phyloP scores from a whole-genome alignment of 2,113 vertebrate genomes.

The Psittacara wagleri region DNA sequence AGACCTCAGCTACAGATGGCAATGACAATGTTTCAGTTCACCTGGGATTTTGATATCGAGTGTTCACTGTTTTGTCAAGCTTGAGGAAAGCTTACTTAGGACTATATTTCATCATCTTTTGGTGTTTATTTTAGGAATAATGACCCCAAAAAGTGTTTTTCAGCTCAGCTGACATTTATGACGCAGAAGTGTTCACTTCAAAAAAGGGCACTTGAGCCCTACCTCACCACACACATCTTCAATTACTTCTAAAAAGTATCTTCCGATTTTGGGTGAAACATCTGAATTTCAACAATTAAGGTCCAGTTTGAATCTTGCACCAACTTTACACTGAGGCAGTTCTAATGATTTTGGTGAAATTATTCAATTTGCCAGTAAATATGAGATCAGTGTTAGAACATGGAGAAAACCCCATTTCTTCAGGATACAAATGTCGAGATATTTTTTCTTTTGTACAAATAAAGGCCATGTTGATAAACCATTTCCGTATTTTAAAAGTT shows the following conservation, averaged over 20 bases:
- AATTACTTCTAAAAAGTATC: not conserved
- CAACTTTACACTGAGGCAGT: not conserved
- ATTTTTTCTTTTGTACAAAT: not conserved
- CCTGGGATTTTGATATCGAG: not conserved
- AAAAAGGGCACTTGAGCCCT: not conserved
- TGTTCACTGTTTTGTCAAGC: not conserved
- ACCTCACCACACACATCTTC: not conserved
- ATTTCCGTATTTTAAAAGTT: not conserved
- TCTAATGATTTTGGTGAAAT: not conserved
- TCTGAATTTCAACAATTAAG: not conserved
- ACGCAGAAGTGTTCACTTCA: not conserved
- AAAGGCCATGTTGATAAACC: not conserved
- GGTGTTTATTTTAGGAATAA: conserved; percentile 40
- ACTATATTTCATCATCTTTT: conserved; percentile 9
- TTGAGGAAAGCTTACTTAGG: conserved; percentile 12
- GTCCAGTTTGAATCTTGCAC: not conserved
- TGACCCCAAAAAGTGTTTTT: not conserved
- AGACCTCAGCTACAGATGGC: not conserved
- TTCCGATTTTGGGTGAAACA: not conserved
- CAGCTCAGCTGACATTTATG: not conserved
- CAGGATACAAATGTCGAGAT: not conserved
- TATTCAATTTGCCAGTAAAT: not conserved
- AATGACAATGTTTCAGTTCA: conserved; percentile 8
- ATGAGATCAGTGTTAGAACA: not conserved
- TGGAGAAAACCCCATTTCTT: not conserved